Percentiles rank a stretch among this genome's conserved stretches.
Conservation (phyloP, 2,888 invertebrate species). For the Smittia sp. region DNA sequence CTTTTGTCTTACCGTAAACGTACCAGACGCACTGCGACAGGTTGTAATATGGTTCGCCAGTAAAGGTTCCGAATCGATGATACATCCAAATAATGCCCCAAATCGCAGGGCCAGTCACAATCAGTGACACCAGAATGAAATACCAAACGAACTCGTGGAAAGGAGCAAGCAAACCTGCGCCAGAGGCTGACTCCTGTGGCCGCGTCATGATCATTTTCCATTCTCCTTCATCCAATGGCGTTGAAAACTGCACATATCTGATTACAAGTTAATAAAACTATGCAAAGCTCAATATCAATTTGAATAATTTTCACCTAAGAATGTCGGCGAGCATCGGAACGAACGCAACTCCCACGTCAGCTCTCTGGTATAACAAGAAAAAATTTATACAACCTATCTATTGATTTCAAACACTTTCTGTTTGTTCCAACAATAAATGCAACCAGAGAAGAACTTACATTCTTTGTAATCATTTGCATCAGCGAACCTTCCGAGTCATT, state of each 20-base stretch:
- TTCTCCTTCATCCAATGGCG: slow-evolving; percentile 68
- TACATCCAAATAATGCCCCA: slow-evolving; percentile 67
- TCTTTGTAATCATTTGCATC: slow-evolving; percentile 60
- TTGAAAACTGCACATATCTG: slow-evolving; percentile 49
- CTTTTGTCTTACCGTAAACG: slow-evolving; percentile 64
- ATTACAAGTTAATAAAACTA: slow-evolving; percentile 43
- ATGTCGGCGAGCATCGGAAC: slow-evolving; percentile 65
- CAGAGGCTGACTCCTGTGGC: slow-evolving; percentile 76
- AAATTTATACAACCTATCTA: too few relatives aligned
- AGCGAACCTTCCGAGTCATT: slow-evolving; percentile 59
- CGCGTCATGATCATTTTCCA: slow-evolving; percentile 79
- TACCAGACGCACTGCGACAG: slow-evolving; percentile 79
- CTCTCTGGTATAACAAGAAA: too few relatives aligned
- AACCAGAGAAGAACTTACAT: too few relatives aligned
- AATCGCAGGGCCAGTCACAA: slow-evolving; percentile 75
- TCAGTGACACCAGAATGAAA: slow-evolving; percentile 67
- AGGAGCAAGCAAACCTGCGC: slow-evolving; percentile 78
- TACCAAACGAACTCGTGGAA: slow-evolving; percentile 73
- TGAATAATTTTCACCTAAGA: slow-evolving; percentile 54
- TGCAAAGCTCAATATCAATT: slow-evolving; percentile 58
- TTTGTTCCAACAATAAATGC: too few relatives aligned
- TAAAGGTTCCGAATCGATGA: slow-evolving; percentile 61
- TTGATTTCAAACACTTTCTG: too few relatives aligned
- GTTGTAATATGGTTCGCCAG: slow-evolving; percentile 59
- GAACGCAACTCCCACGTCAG: slow-evolving; percentile 77